Conservation (phyloP, 2,113 vertebrate species). For the Haliaeetus leucogaster region DNA sequence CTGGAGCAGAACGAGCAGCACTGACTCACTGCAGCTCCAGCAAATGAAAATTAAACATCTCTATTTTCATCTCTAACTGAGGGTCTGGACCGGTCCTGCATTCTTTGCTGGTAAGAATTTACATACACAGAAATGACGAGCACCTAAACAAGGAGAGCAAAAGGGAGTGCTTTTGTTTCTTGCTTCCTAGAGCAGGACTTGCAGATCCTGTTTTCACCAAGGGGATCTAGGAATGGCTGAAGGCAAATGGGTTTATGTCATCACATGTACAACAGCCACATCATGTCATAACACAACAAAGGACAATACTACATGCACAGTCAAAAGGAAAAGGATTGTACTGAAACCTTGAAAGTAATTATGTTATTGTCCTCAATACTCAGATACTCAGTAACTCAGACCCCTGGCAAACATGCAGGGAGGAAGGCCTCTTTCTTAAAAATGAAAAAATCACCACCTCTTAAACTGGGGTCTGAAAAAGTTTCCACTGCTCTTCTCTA, state of each 20-base stretch:
- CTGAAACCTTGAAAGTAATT: not conserved
- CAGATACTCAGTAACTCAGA: not conserved
- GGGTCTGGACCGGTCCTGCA: not conserved
- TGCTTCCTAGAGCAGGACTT: not conserved
- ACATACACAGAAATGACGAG: not conserved
- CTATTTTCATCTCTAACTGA: not conserved
- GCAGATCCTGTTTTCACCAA: not conserved
- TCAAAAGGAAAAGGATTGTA: not conserved
- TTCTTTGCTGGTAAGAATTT: not conserved
- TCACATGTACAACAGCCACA: fast-evolving
- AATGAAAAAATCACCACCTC: not conserved
- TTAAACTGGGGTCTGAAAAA: not conserved
- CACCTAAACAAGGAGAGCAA: not conserved
- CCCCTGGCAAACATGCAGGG: fast-evolving
- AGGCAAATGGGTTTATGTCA: not conserved
- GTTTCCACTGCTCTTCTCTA: not conserved
- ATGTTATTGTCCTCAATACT: not conserved
- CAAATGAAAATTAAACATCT: not conserved
- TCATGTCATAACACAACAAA: not conserved
- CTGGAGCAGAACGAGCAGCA: not conserved
- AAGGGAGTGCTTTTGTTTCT: not conserved
- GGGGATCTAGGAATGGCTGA: not conserved
- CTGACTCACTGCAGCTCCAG: not conserved
- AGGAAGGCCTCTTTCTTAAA: not conserved
- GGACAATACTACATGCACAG: not conserved